These are phyloP conservation scores for Coptodon rendalli DNA, from an alignment of 2,113 vertebrate genomes.

Conservation along the genomic window DNA sequence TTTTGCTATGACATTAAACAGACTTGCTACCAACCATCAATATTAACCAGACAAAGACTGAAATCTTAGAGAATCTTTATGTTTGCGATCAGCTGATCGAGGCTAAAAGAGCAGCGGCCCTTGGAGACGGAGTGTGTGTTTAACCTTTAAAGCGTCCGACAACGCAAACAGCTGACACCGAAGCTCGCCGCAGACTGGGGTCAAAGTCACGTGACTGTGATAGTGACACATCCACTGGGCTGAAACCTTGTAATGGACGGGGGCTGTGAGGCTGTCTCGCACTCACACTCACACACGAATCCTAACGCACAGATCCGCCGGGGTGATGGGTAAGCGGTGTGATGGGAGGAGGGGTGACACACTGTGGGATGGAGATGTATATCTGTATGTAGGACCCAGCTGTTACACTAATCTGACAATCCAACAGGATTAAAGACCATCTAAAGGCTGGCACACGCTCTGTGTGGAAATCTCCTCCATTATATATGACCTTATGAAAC, in stretches of 20 bases:
- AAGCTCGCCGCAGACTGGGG: not conserved
- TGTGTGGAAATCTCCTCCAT: conserved; percentile 49
- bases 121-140: not conserved
- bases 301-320: not conserved
- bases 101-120: not conserved
- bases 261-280: conserved; percentile 12
- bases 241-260: conserved; percentile 27
- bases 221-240: conserved; percentile 39
- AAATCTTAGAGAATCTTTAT: not conserved
- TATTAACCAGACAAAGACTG: not conserved
- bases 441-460: not conserved
- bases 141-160: conserved; percentile 4
- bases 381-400: conserved; percentile 59
- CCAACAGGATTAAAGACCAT: conserved; percentile 59
- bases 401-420: conserved; percentile 70
- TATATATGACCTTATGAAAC: conserved; percentile 64
- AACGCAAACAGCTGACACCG: conserved; percentile 18
- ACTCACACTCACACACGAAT: not conserved
- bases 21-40: not conserved
- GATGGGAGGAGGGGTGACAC: conserved; percentile 15
- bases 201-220: conserved; percentile 27
- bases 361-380: conserved; percentile 28
- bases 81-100: not conserved
- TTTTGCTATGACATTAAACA: not conserved
- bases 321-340: not conserved